Conservation (phyloP, 2,888 invertebrate genomes). For the Elaeidobius kamerunicus region DNA sequence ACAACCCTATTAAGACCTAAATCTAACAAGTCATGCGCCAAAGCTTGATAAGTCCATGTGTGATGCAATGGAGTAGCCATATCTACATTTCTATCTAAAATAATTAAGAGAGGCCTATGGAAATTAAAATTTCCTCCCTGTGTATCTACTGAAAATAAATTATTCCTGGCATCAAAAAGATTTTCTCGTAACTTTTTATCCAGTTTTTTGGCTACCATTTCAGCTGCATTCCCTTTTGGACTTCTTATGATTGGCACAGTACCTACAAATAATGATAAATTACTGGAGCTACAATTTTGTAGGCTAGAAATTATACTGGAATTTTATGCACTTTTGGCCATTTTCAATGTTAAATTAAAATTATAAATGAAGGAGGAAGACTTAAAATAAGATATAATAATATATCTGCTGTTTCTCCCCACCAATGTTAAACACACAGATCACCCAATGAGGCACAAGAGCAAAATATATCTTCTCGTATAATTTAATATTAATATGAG, state of each 20-base stretch:
- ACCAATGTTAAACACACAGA: no score
- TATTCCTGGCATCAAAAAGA: constrained; percentile 93
- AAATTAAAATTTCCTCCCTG: constrained; percentile 78
- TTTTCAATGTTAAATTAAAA: no score
- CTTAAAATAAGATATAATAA: no score
- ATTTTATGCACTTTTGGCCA: no score
- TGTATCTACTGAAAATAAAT: constrained; percentile 86
- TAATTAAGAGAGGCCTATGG: constrained; percentile 87
- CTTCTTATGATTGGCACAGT: constrained; percentile 88
- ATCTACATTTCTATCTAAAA: constrained; percentile 92
- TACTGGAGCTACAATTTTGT: no score
- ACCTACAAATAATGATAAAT: constrained; percentile 51
- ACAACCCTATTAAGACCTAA: constrained; percentile 76
- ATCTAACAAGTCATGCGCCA: constrained; percentile 94
- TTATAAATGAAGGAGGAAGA: no score
- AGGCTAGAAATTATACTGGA: no score
- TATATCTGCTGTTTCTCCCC: no score
- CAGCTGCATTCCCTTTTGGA: constrained; percentile 94
- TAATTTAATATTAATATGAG: no score
- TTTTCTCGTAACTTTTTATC: constrained; percentile 97
- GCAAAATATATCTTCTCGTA: no score
- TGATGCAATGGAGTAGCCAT: constrained; percentile 98
- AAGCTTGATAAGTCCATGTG: constrained; percentile 99
- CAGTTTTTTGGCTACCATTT: constrained; percentile 95
- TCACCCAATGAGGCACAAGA: no score